These are phyloP conservation scores for Lasioglossum zephyrum DNA, from an alignment of 2,888 invertebrate genomes.

Conservation along the genomic window DNA sequence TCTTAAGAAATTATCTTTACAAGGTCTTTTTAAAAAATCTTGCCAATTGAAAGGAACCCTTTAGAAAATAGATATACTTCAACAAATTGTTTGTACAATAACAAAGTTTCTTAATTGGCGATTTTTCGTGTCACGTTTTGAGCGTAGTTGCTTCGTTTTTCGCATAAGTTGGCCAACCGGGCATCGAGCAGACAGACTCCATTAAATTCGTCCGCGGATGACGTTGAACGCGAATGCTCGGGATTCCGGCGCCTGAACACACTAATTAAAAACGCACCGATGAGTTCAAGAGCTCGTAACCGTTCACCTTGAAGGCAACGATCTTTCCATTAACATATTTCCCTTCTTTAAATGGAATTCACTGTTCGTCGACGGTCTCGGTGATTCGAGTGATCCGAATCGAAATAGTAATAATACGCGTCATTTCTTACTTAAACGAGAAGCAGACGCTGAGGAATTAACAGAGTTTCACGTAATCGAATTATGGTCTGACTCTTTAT, in stretches of 20 bases:
- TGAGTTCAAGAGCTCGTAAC: slow-evolving; percentile 6
- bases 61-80: neutral
- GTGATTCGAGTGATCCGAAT: neutral
- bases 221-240: neutral
- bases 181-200: neutral
- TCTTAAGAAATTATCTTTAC: neutral
- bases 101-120: neutral
- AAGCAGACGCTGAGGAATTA: neutral
- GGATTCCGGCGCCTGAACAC: neutral
- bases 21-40: neutral
- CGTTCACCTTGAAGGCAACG: slow-evolving; percentile 1
- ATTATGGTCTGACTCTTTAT: neutral
- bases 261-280: slow-evolving; percentile 1
- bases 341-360: neutral
- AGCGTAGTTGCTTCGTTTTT: neutral
- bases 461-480: neutral
- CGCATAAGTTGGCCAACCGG: neutral
- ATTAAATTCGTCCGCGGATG: slow-evolving; percentile 7
- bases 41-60: neutral
- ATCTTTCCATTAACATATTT: neutral
- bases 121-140: neutral
- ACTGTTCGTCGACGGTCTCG: neutral
- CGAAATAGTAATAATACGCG: neutral
- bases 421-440: neutral
- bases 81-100: neutral